These are phyloP conservation scores for Eumaeus atala DNA, from an alignment of 1,140 invertebrate species.

Conservation along the genomic window DNA sequence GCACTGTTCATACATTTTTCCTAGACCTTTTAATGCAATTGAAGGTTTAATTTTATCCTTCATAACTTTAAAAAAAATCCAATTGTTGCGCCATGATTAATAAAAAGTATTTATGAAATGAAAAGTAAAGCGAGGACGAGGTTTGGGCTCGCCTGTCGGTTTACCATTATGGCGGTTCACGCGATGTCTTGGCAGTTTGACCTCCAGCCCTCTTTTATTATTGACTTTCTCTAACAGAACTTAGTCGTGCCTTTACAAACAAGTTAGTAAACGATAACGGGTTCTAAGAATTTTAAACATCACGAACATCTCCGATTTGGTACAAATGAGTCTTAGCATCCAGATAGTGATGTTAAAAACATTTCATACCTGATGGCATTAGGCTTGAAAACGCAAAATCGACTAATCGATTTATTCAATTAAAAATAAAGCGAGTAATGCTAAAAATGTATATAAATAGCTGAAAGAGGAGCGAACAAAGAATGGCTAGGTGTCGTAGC, in stretches of 20 bases:
- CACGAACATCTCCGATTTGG: too few species aligned
- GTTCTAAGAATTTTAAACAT: too few species aligned
- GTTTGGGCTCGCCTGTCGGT: slow-evolving; percentile 29
- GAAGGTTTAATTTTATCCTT: neutral
- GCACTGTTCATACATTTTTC: too few species aligned
- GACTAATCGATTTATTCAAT: neutral
- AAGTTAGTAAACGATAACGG: neutral
- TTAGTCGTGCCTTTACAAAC: slow-evolving; percentile 7
- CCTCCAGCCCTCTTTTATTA: slow-evolving; percentile 44
- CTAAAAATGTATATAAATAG: slow-evolving; percentile 14
- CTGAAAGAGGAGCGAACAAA: slow-evolving; percentile 18
- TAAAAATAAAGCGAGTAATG: slow-evolving; percentile 11
- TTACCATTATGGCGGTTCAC: slow-evolving; percentile 44
- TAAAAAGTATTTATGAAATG: slow-evolving; percentile 7
- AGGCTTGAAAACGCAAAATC: too few species aligned
- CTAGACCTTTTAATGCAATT: neutral
- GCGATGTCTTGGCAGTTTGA: slow-evolving; percentile 51
- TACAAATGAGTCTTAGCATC: too few species aligned
- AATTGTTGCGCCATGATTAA: slow-evolving; percentile 1
- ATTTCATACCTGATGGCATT: too few species aligned
- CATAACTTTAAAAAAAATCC: neutral
- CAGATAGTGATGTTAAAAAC: too few species aligned
- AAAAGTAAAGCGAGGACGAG: slow-evolving; percentile 4
- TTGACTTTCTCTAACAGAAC: slow-evolving; percentile 44
- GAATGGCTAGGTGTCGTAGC: slow-evolving; percentile 15